phyloP scores from a whole-genome alignment of 1,140 invertebrate genomes.

The Panonychus citri region DNA sequence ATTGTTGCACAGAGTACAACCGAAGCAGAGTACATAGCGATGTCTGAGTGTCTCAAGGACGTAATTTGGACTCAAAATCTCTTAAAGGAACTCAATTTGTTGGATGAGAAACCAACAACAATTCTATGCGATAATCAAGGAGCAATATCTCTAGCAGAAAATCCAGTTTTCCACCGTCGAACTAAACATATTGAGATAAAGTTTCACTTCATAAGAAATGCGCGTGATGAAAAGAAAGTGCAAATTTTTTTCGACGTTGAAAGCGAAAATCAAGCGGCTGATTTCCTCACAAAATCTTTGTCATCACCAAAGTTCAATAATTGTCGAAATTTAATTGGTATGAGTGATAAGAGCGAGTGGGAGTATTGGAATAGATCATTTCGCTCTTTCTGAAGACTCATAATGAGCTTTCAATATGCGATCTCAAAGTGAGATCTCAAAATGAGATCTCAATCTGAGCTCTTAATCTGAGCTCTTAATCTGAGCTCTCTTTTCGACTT shows the following conservation, averaged over 20 bases:
- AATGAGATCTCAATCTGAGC: too few species aligned
- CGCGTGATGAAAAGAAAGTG: slow-evolving; percentile 11
- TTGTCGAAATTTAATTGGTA: not conserved
- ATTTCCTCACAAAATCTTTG: slow-evolving; percentile 20
- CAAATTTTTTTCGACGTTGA: too few species aligned
- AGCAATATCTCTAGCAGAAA: slow-evolving; percentile 19
- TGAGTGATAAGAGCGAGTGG: not conserved
- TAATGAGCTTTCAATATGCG: too few species aligned
- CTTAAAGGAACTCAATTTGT: not conserved
- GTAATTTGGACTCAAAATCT: slow-evolving; percentile 3
- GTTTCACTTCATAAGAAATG: slow-evolving; percentile 20
- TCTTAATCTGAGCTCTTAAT: too few species aligned
- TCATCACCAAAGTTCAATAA: not conserved
- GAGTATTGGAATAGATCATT: too few species aligned
- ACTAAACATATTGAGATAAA: slow-evolving; percentile 23
- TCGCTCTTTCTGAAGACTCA: too few species aligned
- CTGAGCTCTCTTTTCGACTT: too few species aligned
- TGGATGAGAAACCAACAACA: not conserved
- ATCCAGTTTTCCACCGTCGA: slow-evolving; percentile 21
- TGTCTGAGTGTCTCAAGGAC: slow-evolving; percentile 3
- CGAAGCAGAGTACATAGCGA: slow-evolving; percentile 8
- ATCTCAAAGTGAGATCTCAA: too few species aligned
- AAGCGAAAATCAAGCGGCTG: slow-evolving; percentile 17
- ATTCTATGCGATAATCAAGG: slow-evolving; percentile 18
- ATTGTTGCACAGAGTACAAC: slow-evolving; percentile 6